Evolutionary conservation across 1,140 invertebrate species (phyloP).

Genomic region (Aphelenchoides fujianensis): DNA sequence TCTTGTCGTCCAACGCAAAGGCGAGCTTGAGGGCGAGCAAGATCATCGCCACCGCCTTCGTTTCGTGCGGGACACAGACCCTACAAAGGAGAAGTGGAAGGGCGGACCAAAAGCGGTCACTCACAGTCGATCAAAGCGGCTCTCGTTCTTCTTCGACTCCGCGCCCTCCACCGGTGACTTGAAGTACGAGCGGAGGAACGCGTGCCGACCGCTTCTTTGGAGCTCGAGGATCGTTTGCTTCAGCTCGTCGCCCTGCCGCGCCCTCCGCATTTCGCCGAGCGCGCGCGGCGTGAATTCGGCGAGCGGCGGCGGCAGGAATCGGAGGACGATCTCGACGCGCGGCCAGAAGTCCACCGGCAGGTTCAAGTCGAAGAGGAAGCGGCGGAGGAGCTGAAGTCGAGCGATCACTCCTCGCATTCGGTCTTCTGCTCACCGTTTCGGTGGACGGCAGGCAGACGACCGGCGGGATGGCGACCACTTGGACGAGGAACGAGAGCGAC

Average conservation of each 20-base stretch:
- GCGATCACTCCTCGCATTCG: background rate
- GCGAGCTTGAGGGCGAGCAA: background rate
- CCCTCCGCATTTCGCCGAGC: background rate
- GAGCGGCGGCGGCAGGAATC: background rate
- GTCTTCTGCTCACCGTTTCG: background rate
- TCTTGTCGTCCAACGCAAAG: constrained; percentile 8
- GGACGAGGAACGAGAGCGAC: background rate
- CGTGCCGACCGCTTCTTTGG: background rate
- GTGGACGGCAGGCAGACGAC: background rate
- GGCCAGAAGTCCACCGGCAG: background rate
- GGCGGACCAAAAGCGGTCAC: background rate
- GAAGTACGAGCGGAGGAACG: background rate
- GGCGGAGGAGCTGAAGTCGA: background rate
- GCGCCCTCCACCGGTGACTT: background rate
- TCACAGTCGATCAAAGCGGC: background rate
- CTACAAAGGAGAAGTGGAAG: background rate
- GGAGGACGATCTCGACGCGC: background rate
- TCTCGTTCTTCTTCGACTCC: background rate
- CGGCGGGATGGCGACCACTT: background rate
- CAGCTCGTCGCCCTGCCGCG: background rate
- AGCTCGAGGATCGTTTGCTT: background rate
- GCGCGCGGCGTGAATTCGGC: background rate
- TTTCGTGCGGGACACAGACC: background rate
- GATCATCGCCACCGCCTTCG: constrained; percentile 10
- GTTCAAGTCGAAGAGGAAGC: background rate